A percentile compares a stretch with the other conserved stretches of the same genome.
phyloP scores from a whole-genome alignment of 2,888 invertebrate species.

The Acleris laterana region DNA sequence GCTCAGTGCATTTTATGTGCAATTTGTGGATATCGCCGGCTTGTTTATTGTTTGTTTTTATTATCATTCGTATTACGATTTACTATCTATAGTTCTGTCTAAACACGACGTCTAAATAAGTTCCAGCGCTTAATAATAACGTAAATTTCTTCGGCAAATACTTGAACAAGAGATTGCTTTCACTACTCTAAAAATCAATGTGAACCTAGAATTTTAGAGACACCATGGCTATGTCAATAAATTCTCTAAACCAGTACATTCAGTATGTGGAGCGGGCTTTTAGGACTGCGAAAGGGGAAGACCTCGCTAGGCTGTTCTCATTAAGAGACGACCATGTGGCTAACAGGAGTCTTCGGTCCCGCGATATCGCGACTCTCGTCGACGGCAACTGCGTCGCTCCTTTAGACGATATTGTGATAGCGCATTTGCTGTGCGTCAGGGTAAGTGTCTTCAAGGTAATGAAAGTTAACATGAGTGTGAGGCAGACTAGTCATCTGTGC shows the following conservation, averaged over 20 bases:
- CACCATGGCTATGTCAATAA: constrained; percentile 56
- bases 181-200: constrained; percentile 1
- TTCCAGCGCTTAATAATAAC: too few species aligned
- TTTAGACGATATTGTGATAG: constrained; percentile 88
- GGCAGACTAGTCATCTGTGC: too few species aligned
- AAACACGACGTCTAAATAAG: too few species aligned
- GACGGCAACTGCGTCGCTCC: constrained; percentile 86
- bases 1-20: too few species aligned
- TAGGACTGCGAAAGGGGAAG: constrained; percentile 81
- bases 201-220: not conserved
- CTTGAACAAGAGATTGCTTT: not conserved
- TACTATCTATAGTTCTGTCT: too few species aligned
- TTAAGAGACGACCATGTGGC: constrained; percentile 86
- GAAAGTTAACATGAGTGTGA: not conserved
- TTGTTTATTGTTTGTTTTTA: too few species aligned
- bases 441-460: constrained; percentile 52
- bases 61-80: too few species aligned
- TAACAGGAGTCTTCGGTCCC: constrained; percentile 85
- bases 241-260: constrained; percentile 66
- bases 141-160: too few species aligned
- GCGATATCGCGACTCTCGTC: constrained; percentile 86
- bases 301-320: constrained; percentile 81
- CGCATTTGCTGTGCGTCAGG: constrained; percentile 86
- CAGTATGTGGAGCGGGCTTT: constrained; percentile 79
- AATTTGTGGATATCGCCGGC: too few species aligned